Evolutionary conservation across 35 echinoderm and acorn worm genomes (phyloP).

Genomic region (Lytechinus variegatus): DNA sequence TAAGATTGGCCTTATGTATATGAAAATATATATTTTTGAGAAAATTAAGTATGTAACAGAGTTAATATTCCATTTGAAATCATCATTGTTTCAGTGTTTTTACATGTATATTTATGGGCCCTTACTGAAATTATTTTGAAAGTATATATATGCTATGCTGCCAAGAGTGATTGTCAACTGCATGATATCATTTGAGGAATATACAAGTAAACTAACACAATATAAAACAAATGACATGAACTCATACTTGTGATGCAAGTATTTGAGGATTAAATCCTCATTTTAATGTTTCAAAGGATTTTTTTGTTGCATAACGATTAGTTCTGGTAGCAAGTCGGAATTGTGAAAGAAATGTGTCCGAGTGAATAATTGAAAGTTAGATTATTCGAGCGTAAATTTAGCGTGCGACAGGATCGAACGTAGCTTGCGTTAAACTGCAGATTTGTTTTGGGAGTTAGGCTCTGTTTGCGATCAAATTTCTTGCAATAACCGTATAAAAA

Average conservation of each 20-base stretch:
- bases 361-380: too few species aligned
- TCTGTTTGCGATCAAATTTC: too few species aligned
- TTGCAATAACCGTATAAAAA: too few species aligned
- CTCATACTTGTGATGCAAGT: neutral
- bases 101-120: neutral
- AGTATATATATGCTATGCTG: neutral
- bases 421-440: too few species aligned
- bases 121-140: neutral
- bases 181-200: neutral
- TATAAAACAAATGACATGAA: neutral
- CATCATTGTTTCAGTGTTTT: neutral
- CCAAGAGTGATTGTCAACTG: neutral
- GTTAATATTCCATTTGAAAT: neutral
- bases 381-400: too few species aligned
- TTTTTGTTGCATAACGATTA: neutral
- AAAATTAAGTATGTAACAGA: neutral
- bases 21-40: too few species aligned
- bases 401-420: too few species aligned
- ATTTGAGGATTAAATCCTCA: neutral
- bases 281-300: neutral
- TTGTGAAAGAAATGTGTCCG: too few species aligned
- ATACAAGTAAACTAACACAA: neutral
- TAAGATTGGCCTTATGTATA: too few species aligned
- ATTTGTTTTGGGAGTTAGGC: too few species aligned
- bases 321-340: too few species aligned